Conservation (phyloP, 2,888 invertebrate species). For the Mythimna albipuncta region DNA sequence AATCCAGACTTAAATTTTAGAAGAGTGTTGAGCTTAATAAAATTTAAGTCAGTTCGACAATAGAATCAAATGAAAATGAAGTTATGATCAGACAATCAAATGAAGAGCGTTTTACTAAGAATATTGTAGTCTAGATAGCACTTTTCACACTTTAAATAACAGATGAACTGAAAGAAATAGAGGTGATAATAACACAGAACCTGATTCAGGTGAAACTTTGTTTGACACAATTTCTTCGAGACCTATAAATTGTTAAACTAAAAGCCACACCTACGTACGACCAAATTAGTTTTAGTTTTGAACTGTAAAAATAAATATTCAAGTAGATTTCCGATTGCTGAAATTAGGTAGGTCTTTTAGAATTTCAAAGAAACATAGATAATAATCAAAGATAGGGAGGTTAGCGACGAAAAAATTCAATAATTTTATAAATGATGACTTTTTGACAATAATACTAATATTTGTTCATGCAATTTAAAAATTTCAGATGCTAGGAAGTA, state of each 20-base stretch:
- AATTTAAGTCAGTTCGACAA: background rate
- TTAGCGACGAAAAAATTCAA: too few species aligned
- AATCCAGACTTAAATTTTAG: too few species aligned
- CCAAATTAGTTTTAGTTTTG: constrained; percentile 37
- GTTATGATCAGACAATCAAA: background rate
- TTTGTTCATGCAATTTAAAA: too few species aligned
- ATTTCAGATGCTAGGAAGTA: too few species aligned
- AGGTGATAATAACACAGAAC: background rate
- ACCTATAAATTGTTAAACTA: constrained; percentile 1
- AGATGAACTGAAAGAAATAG: constrained; percentile 5
- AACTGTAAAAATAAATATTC: constrained; percentile 4
- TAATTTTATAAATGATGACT: too few species aligned
- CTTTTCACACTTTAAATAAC: constrained; percentile 5
- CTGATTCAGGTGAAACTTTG: constrained; percentile 5
- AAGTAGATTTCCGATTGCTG: constrained; percentile 6
- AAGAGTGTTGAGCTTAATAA: background rate
- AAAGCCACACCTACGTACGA: constrained; percentile 17
- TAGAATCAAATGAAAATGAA: background rate
- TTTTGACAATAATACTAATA: too few species aligned
- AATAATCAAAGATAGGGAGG: too few species aligned
- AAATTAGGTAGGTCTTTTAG: constrained; percentile 19
- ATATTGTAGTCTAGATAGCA: background rate
- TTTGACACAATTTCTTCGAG: background rate
- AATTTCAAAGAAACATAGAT: background rate
- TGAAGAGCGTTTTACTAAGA: background rate